These are phyloP conservation scores for Varecia variegata DNA, from an alignment of 2,797 vertebrate species.

Conservation along the genomic window DNA sequence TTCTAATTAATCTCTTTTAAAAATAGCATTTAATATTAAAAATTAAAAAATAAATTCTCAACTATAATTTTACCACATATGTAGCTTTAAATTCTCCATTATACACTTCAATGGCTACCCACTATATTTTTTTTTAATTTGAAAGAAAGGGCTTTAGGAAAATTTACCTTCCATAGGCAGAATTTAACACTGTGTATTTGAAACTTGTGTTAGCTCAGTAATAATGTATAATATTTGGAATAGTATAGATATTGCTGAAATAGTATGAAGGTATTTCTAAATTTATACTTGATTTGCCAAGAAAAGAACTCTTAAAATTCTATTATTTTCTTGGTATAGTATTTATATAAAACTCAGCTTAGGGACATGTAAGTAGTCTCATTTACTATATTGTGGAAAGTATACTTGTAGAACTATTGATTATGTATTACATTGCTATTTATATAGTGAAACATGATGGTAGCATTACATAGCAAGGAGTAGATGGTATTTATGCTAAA, in stretches of 20 bases:
- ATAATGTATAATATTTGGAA: background rate
- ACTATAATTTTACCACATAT: background rate
- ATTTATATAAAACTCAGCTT: constrained; percentile 3
- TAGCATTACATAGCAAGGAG: background rate
- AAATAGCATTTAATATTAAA: constrained; percentile 49
- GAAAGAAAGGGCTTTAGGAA: background rate
- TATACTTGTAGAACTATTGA: background rate
- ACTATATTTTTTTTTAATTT: constrained; percentile 17
- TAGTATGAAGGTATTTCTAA: background rate
- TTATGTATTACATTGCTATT: background rate
- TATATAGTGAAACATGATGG: background rate
- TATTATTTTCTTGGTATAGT: background rate
- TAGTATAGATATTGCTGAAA: background rate
- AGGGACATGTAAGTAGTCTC: background rate
- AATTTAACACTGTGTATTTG: background rate
- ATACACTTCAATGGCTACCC: background rate
- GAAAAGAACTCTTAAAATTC: constrained; percentile 7
- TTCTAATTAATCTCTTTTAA: constrained; percentile 26
- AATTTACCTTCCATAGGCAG: background rate
- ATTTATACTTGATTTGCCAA: constrained; percentile 42
- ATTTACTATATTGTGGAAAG: background rate
- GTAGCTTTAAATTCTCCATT: constrained; percentile 16
- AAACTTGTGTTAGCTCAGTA: constrained; percentile 31
- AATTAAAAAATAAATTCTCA: constrained; percentile 5
- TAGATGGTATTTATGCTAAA: background rate